Evolutionary conservation across 2,113 vertebrate genomes (phyloP).

Genomic region (Athene cunicularia): DNA sequence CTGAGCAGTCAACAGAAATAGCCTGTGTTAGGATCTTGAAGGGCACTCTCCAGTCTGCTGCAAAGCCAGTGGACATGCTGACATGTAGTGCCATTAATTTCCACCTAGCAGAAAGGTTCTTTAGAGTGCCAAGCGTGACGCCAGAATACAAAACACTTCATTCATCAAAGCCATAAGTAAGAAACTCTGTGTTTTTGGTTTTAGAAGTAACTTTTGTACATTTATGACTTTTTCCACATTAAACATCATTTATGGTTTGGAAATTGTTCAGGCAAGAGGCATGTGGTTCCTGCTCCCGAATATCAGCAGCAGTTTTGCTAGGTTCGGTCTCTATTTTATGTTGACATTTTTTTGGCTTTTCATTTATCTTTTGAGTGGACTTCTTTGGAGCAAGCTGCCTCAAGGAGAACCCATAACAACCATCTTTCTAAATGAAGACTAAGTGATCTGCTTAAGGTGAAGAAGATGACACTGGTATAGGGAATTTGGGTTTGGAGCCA

Average conservation of each 20-base stretch:
- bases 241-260: slow-evolving; percentile 65
- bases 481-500: neutral
- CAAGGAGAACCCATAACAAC: neutral
- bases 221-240: slow-evolving; percentile 68
- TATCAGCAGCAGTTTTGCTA: slow-evolving; percentile 49
- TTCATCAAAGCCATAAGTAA: slow-evolving; percentile 63
- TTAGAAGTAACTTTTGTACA: slow-evolving; percentile 63
- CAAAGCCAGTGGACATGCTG: neutral
- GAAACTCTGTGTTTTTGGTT: slow-evolving; percentile 48
- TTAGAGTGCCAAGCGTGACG: slow-evolving; percentile 23
- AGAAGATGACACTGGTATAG: neutral
- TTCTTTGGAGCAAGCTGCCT: neutral
- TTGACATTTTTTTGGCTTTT: slow-evolving; percentile 35
- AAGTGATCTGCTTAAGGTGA: neutral
- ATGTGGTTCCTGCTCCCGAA: slow-evolving; percentile 45
- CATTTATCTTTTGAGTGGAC: slow-evolving; percentile 43
- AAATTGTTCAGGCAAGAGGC: slow-evolving; percentile 63
- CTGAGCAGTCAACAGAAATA: neutral
- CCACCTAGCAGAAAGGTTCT: slow-evolving; percentile 29
- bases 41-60: neutral
- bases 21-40: neutral
- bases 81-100: slow-evolving; percentile 32
- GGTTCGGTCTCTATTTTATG: slow-evolving; percentile 46
- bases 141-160: slow-evolving; percentile 58
- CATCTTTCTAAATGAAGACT: neutral